Conservation (phyloP, 2,113 vertebrate genomes). For the Elephantulus edwardii region DNA sequence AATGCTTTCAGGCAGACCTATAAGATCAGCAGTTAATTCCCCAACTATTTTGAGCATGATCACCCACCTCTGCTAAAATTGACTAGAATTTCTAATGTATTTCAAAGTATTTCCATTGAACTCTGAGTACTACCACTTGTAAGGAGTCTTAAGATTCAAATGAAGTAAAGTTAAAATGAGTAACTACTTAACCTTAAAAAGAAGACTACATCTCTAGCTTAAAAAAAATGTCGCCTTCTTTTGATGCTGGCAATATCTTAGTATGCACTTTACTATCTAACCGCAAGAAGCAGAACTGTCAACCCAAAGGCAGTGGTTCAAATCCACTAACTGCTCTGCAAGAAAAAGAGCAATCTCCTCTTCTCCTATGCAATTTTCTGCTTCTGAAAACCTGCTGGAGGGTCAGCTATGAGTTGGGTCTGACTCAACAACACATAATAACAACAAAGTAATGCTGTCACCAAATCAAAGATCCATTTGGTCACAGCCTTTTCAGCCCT, state of each 20-base stretch:
- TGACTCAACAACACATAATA: too few relatives aligned
- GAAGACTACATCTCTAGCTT: background rate
- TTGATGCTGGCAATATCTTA: background rate
- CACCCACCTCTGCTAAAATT: conserved; percentile 1
- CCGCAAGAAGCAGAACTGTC: too few relatives aligned
- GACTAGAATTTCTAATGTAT: background rate
- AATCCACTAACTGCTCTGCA: too few relatives aligned
- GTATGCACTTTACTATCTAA: background rate
- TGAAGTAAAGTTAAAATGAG: background rate
- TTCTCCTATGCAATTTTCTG: too few relatives aligned
- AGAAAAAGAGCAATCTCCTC: too few relatives aligned
- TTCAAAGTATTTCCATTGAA: background rate
- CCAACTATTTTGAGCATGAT: background rate
- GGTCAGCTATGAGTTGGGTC: too few relatives aligned
- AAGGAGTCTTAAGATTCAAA: conserved; percentile 25
- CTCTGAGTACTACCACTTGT: background rate
- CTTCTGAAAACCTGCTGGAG: too few relatives aligned
- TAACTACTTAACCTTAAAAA: background rate
- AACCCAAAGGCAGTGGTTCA: too few relatives aligned
- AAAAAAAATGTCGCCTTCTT: background rate
- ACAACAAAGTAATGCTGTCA: background rate
- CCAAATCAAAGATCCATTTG: background rate
- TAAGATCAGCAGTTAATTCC: background rate
- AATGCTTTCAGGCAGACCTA: background rate
- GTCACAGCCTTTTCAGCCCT: background rate